Evolutionary conservation across 2,113 vertebrate species (phyloP), one percentile per base, ranked within the genome.

Genomic region (Otolemur garnettii): DNA sequence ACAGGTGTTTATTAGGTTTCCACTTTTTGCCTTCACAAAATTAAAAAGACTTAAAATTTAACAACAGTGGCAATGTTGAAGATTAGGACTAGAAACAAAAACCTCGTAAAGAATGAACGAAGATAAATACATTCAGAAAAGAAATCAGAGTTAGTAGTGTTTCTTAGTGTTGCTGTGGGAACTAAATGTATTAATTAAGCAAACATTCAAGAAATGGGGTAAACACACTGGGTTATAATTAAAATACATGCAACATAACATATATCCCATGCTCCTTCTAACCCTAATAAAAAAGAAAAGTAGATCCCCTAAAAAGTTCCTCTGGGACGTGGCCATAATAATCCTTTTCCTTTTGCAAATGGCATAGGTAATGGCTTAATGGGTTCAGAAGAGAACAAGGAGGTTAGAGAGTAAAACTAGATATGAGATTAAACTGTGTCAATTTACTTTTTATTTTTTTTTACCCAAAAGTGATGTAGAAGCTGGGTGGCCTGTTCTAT

Each of bases 311-410:
- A 21, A 12, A 69, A 74, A 19, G 0, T 10, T 35, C 2, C 7
- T 12, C 0, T 7, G 12, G 30, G 30, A 28, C 14, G 28, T 74
- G 22, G 5, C 1, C 7, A 10, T 12, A 21, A 10, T 12, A 26
- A 42, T 24, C 19, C 6, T 17, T 19, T 24, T 28, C 24, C 13
- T 84, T 87, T 71, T 53, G 5, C 18, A 33, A 72, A 35, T 4
- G n/a, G n/a, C 4, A 19, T 7, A 5, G 33, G 71, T 68, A 77
- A 45, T 42, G 12, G 0, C 19, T 38, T 26, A 14, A 8, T 30
- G 30, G 7, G 3, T 13, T 8, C 12, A 42, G 10, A 28, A 33
- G 33, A 13, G 22, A 14, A 17, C 30, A 15, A 53, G 5, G 64
- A 53, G 9, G n/a, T 15, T 64, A 42, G 18, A 60, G 19, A 53